Evolutionary conservation across 2,113 vertebrate genomes (phyloP).

Genomic region (Carettochelys insculpta): DNA sequence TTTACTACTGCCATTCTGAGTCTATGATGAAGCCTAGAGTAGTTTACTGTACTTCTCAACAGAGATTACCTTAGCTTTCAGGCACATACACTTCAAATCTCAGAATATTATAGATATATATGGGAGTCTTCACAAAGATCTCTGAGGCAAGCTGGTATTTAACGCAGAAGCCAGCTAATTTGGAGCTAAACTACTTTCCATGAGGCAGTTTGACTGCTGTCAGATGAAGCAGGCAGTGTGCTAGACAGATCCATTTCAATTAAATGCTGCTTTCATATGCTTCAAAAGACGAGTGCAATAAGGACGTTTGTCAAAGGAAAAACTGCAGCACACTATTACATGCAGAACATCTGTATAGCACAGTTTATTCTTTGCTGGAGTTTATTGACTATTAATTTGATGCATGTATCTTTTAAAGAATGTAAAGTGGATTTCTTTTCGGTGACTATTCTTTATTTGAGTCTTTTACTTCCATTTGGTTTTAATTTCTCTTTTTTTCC

Average conservation of each 20-base stretch:
- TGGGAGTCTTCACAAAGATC: slow-evolving; percentile 74
- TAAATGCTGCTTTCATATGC: slow-evolving; percentile 81
- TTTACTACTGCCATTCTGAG: slow-evolving; percentile 73
- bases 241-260: slow-evolving; percentile 75
- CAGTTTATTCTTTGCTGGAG: slow-evolving; percentile 73
- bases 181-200: slow-evolving; percentile 80
- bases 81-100: slow-evolving; percentile 82
- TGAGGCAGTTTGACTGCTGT: slow-evolving; percentile 84
- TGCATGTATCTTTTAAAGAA: slow-evolving; percentile 81
- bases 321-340: slow-evolving; percentile 80
- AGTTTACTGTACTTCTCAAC: slow-evolving; percentile 71
- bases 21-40: slow-evolving; percentile 70
- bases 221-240: slow-evolving; percentile 72
- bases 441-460: slow-evolving; percentile 58
- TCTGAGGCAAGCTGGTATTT: slow-evolving; percentile 86
- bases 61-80: slow-evolving; percentile 70
- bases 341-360: slow-evolving; percentile 80
- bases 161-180: slow-evolving; percentile 81
- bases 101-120: slow-evolving; percentile 78
- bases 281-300: slow-evolving; percentile 76
- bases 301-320: slow-evolving; percentile 82
- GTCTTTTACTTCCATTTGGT: not conserved
- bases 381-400: slow-evolving; percentile 86
- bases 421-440: slow-evolving; percentile 69
- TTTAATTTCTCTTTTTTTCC: not conserved